Evolutionary conservation across 2,113 vertebrate species (phyloP).

Genomic region (Xiphophorus maculatus): DNA sequence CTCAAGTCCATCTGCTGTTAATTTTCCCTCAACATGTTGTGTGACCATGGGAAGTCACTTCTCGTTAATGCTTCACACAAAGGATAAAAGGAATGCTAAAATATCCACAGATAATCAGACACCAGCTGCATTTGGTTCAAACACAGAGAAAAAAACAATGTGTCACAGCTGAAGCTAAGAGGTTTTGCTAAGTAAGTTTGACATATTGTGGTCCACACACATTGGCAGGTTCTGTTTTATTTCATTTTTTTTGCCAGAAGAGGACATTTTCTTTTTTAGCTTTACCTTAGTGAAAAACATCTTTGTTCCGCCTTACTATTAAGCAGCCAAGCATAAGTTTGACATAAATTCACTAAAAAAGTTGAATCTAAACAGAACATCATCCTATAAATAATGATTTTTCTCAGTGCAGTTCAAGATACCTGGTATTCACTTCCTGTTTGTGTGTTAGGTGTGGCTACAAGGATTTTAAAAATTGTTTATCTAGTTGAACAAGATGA

Average conservation of each 20-base stretch:
- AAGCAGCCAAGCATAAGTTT: neutral
- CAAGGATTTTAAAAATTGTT: neutral
- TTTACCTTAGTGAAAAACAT: neutral
- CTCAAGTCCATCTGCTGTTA: neutral
- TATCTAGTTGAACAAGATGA: neutral
- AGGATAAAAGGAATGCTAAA: neutral
- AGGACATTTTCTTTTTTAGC: neutral
- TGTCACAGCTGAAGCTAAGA: neutral
- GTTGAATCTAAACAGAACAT: neutral
- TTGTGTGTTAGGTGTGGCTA: neutral
- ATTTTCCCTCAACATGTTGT: neutral
- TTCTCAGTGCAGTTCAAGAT: neutral
- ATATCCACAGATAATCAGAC: neutral
- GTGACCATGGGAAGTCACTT: neutral
- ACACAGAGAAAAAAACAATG: neutral
- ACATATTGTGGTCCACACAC: no score
- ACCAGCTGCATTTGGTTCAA: neutral
- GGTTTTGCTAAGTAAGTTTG: neutral
- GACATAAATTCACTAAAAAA: neutral
- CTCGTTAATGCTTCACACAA: neutral
- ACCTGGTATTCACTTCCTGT: neutral
- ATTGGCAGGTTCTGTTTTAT: neutral
- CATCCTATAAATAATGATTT: neutral
- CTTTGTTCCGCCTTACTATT: neutral
- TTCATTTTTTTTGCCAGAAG: neutral